phyloP scores from a whole-genome alignment of 2,113 vertebrate species.

The Cranoglanis bouderius region DNA sequence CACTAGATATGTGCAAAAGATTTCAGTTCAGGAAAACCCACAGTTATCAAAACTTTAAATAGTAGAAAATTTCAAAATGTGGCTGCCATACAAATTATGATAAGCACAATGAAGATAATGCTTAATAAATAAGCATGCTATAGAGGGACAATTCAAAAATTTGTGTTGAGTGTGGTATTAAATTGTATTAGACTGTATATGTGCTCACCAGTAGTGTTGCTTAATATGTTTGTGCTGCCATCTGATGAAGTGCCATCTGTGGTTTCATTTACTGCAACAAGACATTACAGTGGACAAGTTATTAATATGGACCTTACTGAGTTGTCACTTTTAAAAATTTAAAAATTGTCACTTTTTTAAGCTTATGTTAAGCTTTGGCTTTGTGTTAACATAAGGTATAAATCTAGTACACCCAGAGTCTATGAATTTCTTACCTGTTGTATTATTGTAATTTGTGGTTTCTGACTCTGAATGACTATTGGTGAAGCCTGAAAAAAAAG shows the following conservation, averaged over 20 bases:
- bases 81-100: background rate
- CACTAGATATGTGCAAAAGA: background rate
- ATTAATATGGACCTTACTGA: background rate
- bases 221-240: background rate
- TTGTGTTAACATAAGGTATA: background rate
- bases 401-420: background rate
- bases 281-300: background rate
- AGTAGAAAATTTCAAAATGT: background rate
- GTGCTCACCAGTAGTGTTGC: conserved; percentile 12
- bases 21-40: background rate
- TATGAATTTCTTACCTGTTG: conserved; percentile 28
- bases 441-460: conserved; percentile 15
- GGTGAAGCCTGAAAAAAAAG: conserved; percentile 34
- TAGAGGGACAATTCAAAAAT: background rate
- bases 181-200: background rate
- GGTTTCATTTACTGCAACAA: background rate
- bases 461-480: conserved; percentile 1
- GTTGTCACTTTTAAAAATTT: no score
- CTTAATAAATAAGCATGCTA: background rate
- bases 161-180: no score
- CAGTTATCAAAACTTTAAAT: background rate
- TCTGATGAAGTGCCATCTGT: background rate
- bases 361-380: background rate
- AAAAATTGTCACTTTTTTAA: no score
- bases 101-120: background rate